Evolutionary conservation across 2,797 vertebrate species (phyloP).

Genomic region (Scolopax rusticola): DNA sequence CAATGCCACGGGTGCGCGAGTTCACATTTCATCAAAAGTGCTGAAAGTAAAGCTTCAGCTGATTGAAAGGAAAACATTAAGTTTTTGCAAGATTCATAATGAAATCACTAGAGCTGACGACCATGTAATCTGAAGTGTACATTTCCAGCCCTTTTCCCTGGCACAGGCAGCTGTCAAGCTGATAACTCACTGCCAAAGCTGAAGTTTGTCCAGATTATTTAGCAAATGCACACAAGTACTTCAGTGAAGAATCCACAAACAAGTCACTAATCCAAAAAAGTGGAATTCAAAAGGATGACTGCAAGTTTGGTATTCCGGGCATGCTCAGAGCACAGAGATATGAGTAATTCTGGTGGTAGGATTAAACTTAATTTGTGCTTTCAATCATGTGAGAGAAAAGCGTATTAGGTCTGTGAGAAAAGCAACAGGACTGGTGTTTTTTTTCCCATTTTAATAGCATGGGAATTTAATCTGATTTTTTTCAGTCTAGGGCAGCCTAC

Average conservation of each 20-base stretch:
- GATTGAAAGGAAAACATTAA: neutral
- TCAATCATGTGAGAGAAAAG: neutral
- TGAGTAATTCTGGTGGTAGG: neutral
- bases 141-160: neutral
- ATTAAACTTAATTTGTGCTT: conserved; percentile 29
- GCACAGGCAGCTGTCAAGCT: neutral
- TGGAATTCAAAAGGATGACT: neutral
- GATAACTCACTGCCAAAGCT: conserved; percentile 8
- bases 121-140: neutral
- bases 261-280: conserved; percentile 4
- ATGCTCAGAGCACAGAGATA: neutral
- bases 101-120: neutral
- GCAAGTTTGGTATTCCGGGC: neutral
- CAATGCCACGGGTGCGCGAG: neutral
- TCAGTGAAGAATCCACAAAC: conserved; percentile 7
- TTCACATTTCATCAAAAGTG: neutral
- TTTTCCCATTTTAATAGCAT: neutral
- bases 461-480: neutral
- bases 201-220: conserved; percentile 45
- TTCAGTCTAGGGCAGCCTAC: neutral
- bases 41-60: neutral
- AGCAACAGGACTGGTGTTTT: neutral
- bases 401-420: neutral
- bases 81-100: neutral
- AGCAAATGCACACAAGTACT: neutral